Percentiles rank a stretch among this genome's conserved stretches.
Evolutionary conservation across 2,113 vertebrate species (phyloP).

Genomic region (Gopherus evgoodei): DNA sequence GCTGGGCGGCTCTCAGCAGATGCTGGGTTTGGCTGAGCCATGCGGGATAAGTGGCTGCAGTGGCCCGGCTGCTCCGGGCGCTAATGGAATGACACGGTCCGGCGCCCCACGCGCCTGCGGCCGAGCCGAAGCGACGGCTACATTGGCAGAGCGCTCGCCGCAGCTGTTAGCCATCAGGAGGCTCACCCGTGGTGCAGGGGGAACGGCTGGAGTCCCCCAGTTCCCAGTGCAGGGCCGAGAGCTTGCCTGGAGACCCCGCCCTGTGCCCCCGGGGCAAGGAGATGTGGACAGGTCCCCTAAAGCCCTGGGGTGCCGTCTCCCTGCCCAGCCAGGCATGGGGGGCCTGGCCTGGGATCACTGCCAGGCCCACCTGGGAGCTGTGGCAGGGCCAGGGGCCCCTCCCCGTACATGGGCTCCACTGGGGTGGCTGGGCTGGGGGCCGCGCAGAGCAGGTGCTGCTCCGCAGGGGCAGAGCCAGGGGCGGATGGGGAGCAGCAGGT

Average conservation of each 20-base stretch:
- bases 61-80: constrained; percentile 65
- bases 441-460: not conserved
- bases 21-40: constrained; percentile 70
- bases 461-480: not conserved
- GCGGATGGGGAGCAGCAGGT: no score
- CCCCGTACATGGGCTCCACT: not conserved
- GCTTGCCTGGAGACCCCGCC: not conserved
- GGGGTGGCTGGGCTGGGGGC: not conserved
- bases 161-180: not conserved
- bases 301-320: not conserved
- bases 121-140: constrained; percentile 58
- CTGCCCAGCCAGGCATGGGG: not conserved
- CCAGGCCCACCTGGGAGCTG: no score
- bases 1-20: constrained; percentile 58
- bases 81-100: constrained; percentile 79
- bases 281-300: fast-evolving
- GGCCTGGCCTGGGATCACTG: not conserved
- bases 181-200: fast-evolving
- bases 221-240: not conserved
- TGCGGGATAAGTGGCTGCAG: constrained; percentile 46
- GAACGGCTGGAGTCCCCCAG: not conserved
- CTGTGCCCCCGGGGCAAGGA: fast-evolving
- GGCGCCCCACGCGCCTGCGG: constrained; percentile 72
- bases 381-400: no score
- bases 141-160: constrained; percentile 31